Evolutionary conservation across 2,797 vertebrate genomes (phyloP), one percentile per base, ranked within the genome.

Genomic region (Astyanax mexicanus): DNA sequence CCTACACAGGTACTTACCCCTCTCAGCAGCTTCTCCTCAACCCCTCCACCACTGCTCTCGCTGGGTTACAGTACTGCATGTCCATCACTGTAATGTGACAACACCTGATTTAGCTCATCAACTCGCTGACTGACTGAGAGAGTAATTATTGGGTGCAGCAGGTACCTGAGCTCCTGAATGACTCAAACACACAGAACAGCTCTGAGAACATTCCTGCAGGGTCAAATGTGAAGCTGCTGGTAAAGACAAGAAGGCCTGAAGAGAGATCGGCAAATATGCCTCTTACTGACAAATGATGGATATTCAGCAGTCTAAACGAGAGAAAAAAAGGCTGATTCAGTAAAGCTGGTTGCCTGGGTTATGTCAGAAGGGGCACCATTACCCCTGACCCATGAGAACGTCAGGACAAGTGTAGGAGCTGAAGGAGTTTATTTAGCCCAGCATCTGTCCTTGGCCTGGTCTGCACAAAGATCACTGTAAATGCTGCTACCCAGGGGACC

Each of bases 191-290:
- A 57, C 37, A 62, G 62, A 71, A 45, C 69, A 70, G 61, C 67
- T 60, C 69, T n/a, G 25, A 75, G 72, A 81, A 77, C 78, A 84
- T 81, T 84, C 80, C 77, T 78, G 62, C 29, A 21, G 57, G 80
- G 80, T 80, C 82, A 80, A 72, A 81, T 75, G 75, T 78, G 70
- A 81, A 51, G 67, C 69, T 69, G 47, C 67, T 60, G 71, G 25
- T 64, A 61, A 73, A 54, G 29, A 73, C 29, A 69, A 55, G 45
- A 58, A 69, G 54, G 37, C 54, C 49, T 54, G 12, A 21, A 49
- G 32, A 77, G 62, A 74, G 21, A 21, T 69, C 25, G 38, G 57
- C 23, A 80, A 72, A 71, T 44, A 75, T 65, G 27, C 69, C 25
- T 54, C 19, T 27, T 40, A 49, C 57, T 77, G 74, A 84, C 78